Base-by-base conservation (phyloP, 53 echinoderm and acorn worm genomes). In the Echinarachnius parma region DNA sequence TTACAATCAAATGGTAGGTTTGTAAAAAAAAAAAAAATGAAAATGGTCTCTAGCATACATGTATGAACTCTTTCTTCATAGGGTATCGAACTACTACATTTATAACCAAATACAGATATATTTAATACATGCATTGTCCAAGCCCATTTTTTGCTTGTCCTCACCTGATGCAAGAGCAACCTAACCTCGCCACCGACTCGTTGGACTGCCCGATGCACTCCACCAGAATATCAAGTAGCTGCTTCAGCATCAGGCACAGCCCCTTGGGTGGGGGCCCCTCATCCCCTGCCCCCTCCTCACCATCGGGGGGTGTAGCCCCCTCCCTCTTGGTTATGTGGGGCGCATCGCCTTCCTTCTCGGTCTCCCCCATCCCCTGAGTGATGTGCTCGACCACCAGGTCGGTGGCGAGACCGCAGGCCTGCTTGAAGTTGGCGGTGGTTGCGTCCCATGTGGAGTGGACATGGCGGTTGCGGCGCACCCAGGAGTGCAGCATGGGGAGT, bases 121-220 rank as follows among this genome's bases (percentile, higher is more conserved):
- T n/a, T n/a, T n/a, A n/a, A n/a, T n/a, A 39, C 39, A 7, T 7
- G 39, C 39, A 9, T 9, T 9, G 13, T 39, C 13, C 39, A 39
- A 39, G 13, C 39, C 39, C 39, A 39, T 13, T 39, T 39, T 39
- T 7, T 39, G 13, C 7, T 9, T 39, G 7, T 39, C 39, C 62
- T 47, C 64, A 98, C 98, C 98, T 88, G 71, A 98, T 98, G 46
- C 98, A 98, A 5, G 98, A 98, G 64, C 98, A 98, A 33, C 98
- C 98, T 36, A 98, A 81, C 60, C 91, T 84, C 5, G 98, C 92
- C 24, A 98, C 87, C 11, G 91, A 82, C 74, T 98, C 98, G 76
- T 88, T 98, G 1, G 91, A 70, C 62, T 91, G 91, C 32, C 98
- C 91, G 7, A 98, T 91, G 48, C 98, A 98, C 74, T 98, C 98